Base-by-base conservation (phyloP, 2,888 invertebrate species). In the Criorhina ranunculi region DNA sequence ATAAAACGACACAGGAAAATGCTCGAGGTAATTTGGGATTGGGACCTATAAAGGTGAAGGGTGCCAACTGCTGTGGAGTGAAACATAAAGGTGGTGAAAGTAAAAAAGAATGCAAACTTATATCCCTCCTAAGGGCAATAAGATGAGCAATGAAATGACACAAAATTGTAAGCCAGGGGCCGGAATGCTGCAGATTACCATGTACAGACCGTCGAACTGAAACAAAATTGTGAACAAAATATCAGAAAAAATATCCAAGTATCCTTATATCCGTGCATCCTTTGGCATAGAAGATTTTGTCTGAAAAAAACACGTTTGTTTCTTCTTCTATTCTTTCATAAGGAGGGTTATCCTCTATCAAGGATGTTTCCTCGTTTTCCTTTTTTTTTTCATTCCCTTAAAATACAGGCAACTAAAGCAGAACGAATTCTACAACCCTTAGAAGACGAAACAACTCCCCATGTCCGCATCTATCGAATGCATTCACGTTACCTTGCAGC, bases 111-210 rank as follows among this genome's bases (percentile, higher is more conserved):
- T 69, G 64, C 40, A 64, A 42, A 70, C 35, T 81, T 69, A 53
- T 59, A 69, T 53, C 17, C 78, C 49, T 15, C 37, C n/a, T 24
- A 31, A 44, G 24, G 33, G 46, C 24, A 53, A n/a, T 29, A 49
- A 55, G 73, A 79, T 83, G 62, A 79, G 79, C 66, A 67, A 55
- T 73, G 73, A 78, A 83, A 83, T 78, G 59, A 79, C 73, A 67
- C 37, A 44, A 82, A 72, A 66, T 72, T 82, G 78, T 49, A 31
- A 53, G 72, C 64, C 67, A 31, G 57, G 49, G 78, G 72, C 79
- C 29, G 12, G 73, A 79, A 59, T 73, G 37, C 72, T 67, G 72
- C 60, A 70, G 76, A 81, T 72, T 72, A 53, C 64, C n/a, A 37
- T 0, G 33, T 17, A 60, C 29, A 59, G 37, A 42, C 81, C 57